Evolutionary conservation across 1,140 invertebrate genomes (phyloP), one percentile per base, ranked within the genome.

Genomic region (Rhynchophorus ferrugineus): DNA sequence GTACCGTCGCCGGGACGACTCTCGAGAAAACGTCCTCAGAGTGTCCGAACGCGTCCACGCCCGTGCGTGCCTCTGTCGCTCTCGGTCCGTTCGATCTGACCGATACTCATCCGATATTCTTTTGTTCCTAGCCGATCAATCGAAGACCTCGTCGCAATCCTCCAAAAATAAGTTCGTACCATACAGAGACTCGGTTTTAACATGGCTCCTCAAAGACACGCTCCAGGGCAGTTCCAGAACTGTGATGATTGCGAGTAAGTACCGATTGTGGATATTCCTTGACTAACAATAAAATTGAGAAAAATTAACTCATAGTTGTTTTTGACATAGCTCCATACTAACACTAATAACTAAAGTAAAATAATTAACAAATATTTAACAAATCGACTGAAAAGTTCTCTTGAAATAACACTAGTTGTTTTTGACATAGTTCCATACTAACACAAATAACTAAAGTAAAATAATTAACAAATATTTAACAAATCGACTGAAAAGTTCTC

Each of bases 111-210:
- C n/a, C n/a, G n/a, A n/a, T n/a, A n/a, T n/a, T n/a, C n/a, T n/a
- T n/a, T n/a, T n/a, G n/a, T n/a, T n/a, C 55, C 21, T 21, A 60
- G 55, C 54, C 2, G 55, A 60, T 17, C 55, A 57, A 33, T 52
- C 55, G 6, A 43, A 16, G 18, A 49, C 34, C n/a, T 46, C 51
- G 5, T n/a, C 42, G 9, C 38, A 39, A 34, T 29, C 38, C 18
- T 19, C 54, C 29, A 47, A 92, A 69, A 93, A 92, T 69, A 58
- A 64, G 71, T 98, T 98, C 74, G 89, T 99, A 18, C 95, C 95
- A n/a, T 99, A 98, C 73, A 77, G 95, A 69, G 96, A 99, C 74
- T 98, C 95, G 0, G 91, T 98, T 3, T 76, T 99, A 3, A 99
- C 96, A 45, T 98, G 95, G 95, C 78, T 98, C 16, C 71, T 98